Conservation (phyloP, 2,888 invertebrate genomes). For the Endotricha flammealis region DNA sequence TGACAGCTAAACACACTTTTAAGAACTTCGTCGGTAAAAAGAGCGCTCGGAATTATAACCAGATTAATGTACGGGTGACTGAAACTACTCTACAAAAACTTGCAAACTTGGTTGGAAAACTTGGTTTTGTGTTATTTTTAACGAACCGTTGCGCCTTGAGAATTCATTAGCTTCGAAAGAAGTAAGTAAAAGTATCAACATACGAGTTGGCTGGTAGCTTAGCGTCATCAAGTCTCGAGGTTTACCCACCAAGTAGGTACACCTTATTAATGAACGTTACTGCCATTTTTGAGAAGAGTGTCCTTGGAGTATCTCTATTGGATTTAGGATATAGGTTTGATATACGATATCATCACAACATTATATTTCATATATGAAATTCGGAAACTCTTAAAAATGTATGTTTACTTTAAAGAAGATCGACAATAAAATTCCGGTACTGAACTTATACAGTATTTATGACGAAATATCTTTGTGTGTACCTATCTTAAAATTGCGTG, state of each 20-base stretch:
- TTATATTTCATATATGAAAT: too few relatives aligned
- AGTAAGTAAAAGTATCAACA: conserved; percentile 10
- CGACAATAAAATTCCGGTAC: too few relatives aligned
- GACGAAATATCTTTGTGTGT: too few relatives aligned
- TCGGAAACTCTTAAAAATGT: too few relatives aligned
- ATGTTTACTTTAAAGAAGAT: too few relatives aligned
- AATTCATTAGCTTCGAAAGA: conserved; percentile 66
- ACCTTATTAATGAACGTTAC: background rate
- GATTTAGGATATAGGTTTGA: too few relatives aligned
- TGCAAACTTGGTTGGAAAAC: conserved; percentile 52
- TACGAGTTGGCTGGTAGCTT: background rate
- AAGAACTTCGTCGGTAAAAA: conserved; percentile 44
- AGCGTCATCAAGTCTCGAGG: background rate
- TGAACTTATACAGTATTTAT: too few relatives aligned
- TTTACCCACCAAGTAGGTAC: background rate
- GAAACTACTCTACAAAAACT: conserved; percentile 60
- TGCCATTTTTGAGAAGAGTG: too few relatives aligned
- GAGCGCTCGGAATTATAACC: conserved; percentile 54
- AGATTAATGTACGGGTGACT: conserved; percentile 69
- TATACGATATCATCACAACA: too few relatives aligned
- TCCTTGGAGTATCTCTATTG: too few relatives aligned
- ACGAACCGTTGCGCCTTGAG: conserved; percentile 59
- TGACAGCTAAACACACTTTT: conserved; percentile 46
- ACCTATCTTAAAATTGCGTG: too few relatives aligned
- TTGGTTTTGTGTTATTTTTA: conserved; percentile 70